Evolutionary conservation across 2,888 invertebrate genomes (phyloP).

Genomic region (Tholera decimalis): DNA sequence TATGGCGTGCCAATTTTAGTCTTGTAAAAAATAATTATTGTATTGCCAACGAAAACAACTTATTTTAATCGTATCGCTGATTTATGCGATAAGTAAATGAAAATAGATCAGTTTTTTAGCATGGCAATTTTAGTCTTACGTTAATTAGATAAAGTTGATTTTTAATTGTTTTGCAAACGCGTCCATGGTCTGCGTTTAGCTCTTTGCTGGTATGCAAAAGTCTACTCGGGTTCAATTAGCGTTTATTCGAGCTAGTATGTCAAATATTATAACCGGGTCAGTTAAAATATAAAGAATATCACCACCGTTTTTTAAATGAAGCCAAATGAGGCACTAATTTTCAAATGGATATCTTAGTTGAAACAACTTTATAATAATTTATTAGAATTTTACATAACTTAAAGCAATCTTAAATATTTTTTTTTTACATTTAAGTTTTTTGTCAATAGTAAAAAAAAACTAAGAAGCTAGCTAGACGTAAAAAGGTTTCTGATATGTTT

Average conservation of each 20-base stretch:
- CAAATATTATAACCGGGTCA: too few relatives aligned
- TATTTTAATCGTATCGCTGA: neutral
- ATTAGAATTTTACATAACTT: neutral
- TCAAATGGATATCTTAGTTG: neutral
- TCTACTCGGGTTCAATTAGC: neutral
- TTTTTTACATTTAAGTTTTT: slow-evolving; percentile 10
- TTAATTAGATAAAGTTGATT: neutral
- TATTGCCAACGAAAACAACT: too few relatives aligned
- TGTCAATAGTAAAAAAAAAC: slow-evolving; percentile 14
- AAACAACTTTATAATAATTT: neutral
- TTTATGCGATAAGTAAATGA: neutral
- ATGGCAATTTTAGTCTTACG: neutral
- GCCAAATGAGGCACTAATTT: neutral
- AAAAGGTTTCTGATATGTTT: neutral
- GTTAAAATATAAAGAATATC: neutral
- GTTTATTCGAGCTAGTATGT: neutral
- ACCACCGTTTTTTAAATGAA: neutral
- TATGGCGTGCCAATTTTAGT: too few relatives aligned
- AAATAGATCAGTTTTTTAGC: neutral
- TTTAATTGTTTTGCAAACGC: neutral
- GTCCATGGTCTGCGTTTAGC: neutral
- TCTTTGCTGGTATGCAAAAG: neutral
- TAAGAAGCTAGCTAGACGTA: slow-evolving; percentile 49
- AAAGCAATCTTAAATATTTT: neutral
- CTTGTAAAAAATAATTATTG: too few relatives aligned